Conservation (phyloP, 1,140 invertebrate species). For the Ptiloglossa arizonensis region DNA sequence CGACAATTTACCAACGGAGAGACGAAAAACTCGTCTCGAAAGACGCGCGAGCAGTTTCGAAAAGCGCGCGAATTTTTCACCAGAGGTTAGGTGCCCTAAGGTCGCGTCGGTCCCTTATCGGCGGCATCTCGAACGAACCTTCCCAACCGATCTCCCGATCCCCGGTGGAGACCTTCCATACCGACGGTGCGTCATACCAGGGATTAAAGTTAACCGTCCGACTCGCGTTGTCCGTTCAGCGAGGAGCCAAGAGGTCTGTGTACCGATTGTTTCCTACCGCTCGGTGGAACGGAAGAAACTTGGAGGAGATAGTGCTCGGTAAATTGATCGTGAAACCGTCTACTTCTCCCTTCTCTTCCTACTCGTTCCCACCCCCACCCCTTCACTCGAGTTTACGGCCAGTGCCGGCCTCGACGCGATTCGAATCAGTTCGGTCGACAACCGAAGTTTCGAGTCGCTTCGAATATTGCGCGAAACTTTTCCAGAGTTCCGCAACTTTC, state of each 20-base stretch:
- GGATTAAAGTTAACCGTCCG: background rate
- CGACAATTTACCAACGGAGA: no score
- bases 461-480: no score
- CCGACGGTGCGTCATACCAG: conserved; percentile 44
- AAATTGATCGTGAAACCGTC: conserved; percentile 16
- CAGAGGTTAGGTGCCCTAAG: accelerated
- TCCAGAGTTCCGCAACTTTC: no score
- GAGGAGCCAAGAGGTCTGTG: background rate
- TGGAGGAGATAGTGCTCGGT: background rate
- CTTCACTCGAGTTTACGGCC: background rate
- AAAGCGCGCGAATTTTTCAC: background rate
- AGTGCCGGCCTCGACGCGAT: background rate
- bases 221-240: background rate
- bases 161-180: conserved; percentile 54
- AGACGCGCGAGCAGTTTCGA: no score
- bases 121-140: conserved; percentile 39
- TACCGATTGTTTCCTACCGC: background rate
- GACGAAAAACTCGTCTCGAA: no score
- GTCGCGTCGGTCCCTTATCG: conserved; percentile 50
- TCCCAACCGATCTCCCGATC: conserved; percentile 51
- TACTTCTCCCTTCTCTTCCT: background rate
- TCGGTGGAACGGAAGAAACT: background rate
- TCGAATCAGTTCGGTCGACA: no score
- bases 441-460: no score
- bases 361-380: no score